phyloP scores from a whole-genome alignment of 2,113 vertebrate genomes.

The Orthonyx spaldingii region DNA sequence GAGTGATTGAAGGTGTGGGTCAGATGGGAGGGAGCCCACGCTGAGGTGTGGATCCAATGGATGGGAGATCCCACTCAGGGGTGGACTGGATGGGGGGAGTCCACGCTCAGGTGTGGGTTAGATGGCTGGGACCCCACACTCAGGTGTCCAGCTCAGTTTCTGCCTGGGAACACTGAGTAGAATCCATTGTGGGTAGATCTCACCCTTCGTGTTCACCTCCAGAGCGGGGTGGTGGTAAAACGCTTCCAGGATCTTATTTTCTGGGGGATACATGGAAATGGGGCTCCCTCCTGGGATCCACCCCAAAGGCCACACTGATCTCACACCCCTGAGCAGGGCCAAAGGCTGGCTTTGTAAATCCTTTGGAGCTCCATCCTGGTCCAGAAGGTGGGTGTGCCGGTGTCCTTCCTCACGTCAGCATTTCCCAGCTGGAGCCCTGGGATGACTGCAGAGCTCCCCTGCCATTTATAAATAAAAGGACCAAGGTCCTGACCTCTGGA shows the following conservation, averaged over 20 bases:
- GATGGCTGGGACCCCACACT: neutral
- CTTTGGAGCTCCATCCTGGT: neutral
- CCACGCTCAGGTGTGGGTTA: neutral
- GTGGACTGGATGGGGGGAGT: neutral
- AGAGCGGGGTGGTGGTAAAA: neutral
- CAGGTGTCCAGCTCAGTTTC: neutral
- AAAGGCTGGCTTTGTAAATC: neutral
- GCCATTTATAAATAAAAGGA: neutral
- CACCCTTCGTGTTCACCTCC: neutral
- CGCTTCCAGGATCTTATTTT: neutral
- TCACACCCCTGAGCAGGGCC: neutral
- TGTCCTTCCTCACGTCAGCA: neutral
- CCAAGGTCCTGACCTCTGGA: neutral
- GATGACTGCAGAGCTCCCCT: neutral
- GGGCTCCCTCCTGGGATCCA: neutral
- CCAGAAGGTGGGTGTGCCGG: too few species aligned
- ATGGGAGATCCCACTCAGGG: neutral
- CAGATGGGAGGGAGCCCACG: neutral
- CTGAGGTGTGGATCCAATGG: neutral
- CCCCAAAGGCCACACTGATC: fast-evolving
- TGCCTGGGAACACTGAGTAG: neutral
- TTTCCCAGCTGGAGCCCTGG: neutral
- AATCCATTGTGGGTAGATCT: fast-evolving
- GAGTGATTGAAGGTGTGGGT: neutral
- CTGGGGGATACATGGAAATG: neutral